Percentiles rank a stretch among this genome's conserved stretches.
These are phyloP conservation scores for Scaptomyza hsui DNA, from an alignment of 1,140 invertebrate genomes.

Conservation along the genomic window DNA sequence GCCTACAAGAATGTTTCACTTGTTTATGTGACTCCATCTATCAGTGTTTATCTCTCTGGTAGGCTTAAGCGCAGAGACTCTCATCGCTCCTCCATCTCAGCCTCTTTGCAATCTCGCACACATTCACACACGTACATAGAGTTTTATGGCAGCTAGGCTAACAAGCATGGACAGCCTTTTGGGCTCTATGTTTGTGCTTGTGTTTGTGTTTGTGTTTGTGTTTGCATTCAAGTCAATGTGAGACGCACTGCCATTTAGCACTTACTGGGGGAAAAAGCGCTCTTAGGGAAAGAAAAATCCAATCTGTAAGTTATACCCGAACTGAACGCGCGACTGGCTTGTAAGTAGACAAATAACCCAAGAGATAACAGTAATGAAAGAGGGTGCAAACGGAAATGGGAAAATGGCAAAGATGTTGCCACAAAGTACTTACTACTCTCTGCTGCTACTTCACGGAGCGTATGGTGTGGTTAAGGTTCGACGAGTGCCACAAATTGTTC, in stretches of 20 bases:
- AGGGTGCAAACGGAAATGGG: neutral
- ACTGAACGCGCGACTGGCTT: neutral
- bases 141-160: neutral
- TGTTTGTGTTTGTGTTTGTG: neutral
- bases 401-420: neutral
- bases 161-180: neutral
- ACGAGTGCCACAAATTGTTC: neutral
- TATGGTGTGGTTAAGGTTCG: neutral
- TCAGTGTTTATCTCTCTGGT: neutral
- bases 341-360: neutral
- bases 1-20: neutral
- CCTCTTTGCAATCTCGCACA: neutral
- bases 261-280: neutral
- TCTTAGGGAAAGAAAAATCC: neutral
- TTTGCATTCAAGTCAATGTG: slow-evolving; percentile 1
- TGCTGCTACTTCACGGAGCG: neutral
- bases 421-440: neutral
- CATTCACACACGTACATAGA: neutral
- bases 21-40: neutral
- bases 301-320: neutral
- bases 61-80: neutral
- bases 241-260: neutral
- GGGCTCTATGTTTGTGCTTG: neutral
- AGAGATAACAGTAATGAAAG: neutral
- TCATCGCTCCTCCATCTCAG: too few relatives aligned